These are phyloP conservation scores for Pollenia amentaria DNA, from an alignment of 2,888 invertebrate genomes.

Conservation along the genomic window DNA sequence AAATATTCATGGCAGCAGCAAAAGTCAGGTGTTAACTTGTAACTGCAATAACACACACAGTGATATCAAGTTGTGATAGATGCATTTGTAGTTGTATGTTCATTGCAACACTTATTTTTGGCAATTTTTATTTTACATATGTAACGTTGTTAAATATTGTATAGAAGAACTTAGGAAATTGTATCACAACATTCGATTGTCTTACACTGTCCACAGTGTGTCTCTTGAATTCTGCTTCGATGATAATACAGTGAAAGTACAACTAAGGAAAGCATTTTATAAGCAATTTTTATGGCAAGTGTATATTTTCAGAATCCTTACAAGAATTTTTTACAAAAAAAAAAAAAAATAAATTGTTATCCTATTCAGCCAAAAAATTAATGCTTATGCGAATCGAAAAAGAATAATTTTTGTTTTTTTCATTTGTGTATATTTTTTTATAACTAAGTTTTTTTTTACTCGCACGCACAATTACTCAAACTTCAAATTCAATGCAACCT, in stretches of 20 bases:
- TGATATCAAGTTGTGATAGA: conserved; percentile 14
- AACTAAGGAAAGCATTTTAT: conserved; percentile 5
- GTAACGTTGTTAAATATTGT: conserved; percentile 30
- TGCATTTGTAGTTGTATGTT: neutral
- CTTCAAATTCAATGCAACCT: too few relatives aligned
- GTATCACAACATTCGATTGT: conserved; percentile 36
- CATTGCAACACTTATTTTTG: conserved; percentile 31
- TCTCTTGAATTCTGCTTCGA: neutral
- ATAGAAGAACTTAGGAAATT: conserved; percentile 5
- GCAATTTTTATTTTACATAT: conserved; percentile 30
- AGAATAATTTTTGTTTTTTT: too few relatives aligned
- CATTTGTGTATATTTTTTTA: too few relatives aligned
- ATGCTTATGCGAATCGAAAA: too few relatives aligned
- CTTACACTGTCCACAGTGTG: conserved; percentile 5
- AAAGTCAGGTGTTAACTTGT: conserved; percentile 62
- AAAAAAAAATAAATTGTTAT: too few relatives aligned
- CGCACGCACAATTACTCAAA: too few relatives aligned
- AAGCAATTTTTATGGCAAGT: neutral
- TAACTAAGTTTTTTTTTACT: too few relatives aligned
- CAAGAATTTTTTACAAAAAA: conserved; percentile 11
- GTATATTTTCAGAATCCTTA: neutral
- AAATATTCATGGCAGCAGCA: conserved; percentile 51
- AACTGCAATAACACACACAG: conserved; percentile 38
- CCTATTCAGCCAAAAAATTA: too few relatives aligned
- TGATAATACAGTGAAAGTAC: conserved; percentile 24